A percentile compares a stretch with the other conserved stretches of the same genome.
phyloP scores from a whole-genome alignment of 2,888 invertebrate genomes.

The Cistogaster globosa region DNA sequence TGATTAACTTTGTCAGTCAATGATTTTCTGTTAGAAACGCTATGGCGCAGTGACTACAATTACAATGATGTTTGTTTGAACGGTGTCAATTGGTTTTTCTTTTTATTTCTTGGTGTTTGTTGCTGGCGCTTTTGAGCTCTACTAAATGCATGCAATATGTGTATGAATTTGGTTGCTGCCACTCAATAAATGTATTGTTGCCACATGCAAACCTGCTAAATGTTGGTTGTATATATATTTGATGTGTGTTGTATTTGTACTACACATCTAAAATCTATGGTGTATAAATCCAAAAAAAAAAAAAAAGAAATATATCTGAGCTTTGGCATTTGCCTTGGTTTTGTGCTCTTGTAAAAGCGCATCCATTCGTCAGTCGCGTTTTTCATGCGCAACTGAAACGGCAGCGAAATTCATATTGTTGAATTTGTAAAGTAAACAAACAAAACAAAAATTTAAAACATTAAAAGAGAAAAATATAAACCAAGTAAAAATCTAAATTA shows the following conservation, averaged over 20 bases:
- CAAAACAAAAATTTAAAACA: not conserved
- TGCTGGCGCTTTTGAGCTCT: constrained; percentile 43
- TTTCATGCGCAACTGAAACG: constrained; percentile 72
- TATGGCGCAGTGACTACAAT: not conserved
- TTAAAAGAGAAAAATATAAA: constrained; percentile 3
- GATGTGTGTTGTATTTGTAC: not conserved
- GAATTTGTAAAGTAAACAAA: constrained; percentile 5
- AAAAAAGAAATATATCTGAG: constrained; percentile 54
- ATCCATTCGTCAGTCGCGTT: constrained; percentile 71
- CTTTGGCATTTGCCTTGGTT: constrained; percentile 70
- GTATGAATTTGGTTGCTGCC: constrained; percentile 45
- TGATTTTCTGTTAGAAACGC: constrained; percentile 50
- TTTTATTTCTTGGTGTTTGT: constrained; percentile 26
- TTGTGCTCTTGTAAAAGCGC: constrained; percentile 70
- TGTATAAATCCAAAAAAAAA: too few species aligned
- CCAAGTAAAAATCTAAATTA: not conserved
- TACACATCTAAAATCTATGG: not conserved
- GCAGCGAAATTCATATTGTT: constrained; percentile 68
- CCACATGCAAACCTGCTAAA: constrained; percentile 29
- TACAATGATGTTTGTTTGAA: constrained; percentile 19
- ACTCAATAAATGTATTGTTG: constrained; percentile 1
- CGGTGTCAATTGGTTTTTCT: constrained; percentile 40
- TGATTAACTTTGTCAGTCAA: constrained; percentile 20
- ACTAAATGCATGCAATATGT: constrained; percentile 48
- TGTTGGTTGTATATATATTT: constrained; percentile 6